Conservation (phyloP, 2,113 vertebrate genomes). For the Limanda limanda region DNA sequence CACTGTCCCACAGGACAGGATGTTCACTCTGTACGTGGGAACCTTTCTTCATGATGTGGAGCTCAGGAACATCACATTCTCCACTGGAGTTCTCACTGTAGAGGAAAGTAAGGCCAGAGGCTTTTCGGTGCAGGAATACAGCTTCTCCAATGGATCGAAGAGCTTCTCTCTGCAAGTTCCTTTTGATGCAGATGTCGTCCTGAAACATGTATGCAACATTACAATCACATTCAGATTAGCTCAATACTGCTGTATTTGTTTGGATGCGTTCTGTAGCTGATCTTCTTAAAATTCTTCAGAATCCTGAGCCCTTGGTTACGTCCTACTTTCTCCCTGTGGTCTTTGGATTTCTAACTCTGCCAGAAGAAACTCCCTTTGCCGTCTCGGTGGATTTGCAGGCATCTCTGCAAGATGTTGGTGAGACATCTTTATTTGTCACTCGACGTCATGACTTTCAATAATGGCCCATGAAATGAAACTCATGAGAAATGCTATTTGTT, state of each 20-base stretch:
- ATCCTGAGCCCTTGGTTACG: constrained; percentile 47
- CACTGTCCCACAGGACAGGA: constrained; percentile 49
- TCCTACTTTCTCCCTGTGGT: constrained; percentile 68
- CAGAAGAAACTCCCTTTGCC: constrained; percentile 71
- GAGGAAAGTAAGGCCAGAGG: constrained; percentile 72
- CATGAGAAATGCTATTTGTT: neutral
- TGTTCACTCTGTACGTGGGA: constrained; percentile 81
- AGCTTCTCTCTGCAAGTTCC: constrained; percentile 76
- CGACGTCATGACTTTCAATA: neutral
- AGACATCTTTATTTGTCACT: constrained; percentile 9
- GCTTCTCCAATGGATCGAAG: constrained; percentile 76
- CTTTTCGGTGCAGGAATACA: constrained; percentile 65
- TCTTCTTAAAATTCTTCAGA: constrained; percentile 49
- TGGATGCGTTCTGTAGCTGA: neutral
- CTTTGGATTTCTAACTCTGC: constrained; percentile 75
- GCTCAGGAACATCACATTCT: constrained; percentile 82
- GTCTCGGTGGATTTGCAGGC: constrained; percentile 48
- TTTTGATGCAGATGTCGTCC: constrained; percentile 75
- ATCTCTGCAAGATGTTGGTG: constrained; percentile 73
- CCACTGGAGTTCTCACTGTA: constrained; percentile 64
- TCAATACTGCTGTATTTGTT: neutral
- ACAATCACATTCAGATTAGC: neutral
- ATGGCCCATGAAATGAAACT: too few relatives aligned
- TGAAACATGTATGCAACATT: constrained; percentile 75
- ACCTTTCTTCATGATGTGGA: constrained; percentile 83